Evolutionary conservation across 2,113 vertebrate species (phyloP).

Genomic region (Oryzias woworae): DNA sequence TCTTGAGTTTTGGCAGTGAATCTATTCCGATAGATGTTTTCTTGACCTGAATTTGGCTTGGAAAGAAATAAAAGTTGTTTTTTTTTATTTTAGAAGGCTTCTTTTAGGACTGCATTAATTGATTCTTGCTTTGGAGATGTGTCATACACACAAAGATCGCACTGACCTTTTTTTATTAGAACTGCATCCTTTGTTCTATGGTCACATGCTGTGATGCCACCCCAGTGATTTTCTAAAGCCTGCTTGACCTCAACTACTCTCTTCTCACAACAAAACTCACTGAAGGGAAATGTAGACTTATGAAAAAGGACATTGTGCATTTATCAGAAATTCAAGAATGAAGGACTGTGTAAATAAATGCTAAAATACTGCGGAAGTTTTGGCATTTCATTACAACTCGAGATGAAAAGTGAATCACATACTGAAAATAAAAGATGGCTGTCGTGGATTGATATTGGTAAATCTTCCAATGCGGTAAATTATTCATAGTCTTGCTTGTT

Average conservation of each 20-base stretch:
- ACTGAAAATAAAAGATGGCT: slow-evolving; percentile 37
- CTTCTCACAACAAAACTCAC: slow-evolving; percentile 25
- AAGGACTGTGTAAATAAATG: slow-evolving; percentile 28
- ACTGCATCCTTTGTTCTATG: not conserved
- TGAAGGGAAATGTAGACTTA: slow-evolving; percentile 28
- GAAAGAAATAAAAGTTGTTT: no score
- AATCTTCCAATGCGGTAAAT: slow-evolving; percentile 40
- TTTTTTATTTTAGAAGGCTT: no score
- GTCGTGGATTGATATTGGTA: slow-evolving; percentile 30
- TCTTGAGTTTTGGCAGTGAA: no score
- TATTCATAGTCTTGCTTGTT: slow-evolving; percentile 37
- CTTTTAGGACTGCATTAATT: no score
- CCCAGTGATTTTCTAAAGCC: slow-evolving; percentile 8
- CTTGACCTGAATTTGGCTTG: no score
- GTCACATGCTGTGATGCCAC: not conserved
- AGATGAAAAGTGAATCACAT: slow-evolving; percentile 42
- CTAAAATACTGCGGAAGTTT: slow-evolving; percentile 26
- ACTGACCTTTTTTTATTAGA: not conserved
- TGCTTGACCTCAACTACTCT: slow-evolving; percentile 23
- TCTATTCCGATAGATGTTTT: no score
- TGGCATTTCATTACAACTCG: slow-evolving; percentile 45
- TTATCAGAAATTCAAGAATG: slow-evolving; percentile 34
- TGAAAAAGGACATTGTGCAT: slow-evolving; percentile 28
- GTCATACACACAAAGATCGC: not conserved
- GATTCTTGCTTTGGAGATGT: not conserved